Evolutionary conservation across 2,888 invertebrate genomes (phyloP).

Genomic region (Ferdinandea cuprea): DNA sequence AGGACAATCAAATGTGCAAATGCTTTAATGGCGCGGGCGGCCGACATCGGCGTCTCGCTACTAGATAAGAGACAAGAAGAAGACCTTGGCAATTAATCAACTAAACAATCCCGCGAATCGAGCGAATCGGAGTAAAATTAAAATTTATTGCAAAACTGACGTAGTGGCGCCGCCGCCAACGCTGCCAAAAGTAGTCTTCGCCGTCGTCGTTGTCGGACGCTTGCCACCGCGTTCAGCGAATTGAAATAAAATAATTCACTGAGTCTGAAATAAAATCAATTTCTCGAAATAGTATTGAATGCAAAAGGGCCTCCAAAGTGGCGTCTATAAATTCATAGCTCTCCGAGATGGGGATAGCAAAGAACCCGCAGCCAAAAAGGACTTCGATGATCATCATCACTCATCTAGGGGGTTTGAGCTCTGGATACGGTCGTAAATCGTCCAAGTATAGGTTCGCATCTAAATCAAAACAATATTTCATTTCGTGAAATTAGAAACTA

Average conservation of each 20-base stretch:
- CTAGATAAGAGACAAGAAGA: conserved; percentile 22
- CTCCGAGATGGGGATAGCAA: neutral
- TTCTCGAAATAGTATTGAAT: conserved; percentile 51
- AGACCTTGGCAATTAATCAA: conserved; percentile 71
- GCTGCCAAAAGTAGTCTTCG: conserved; percentile 36
- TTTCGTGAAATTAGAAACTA: conserved; percentile 70
- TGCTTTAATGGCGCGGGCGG: conserved; percentile 37
- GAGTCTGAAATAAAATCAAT: conserved; percentile 61
- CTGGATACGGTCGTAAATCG: conserved; percentile 56
- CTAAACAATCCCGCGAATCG: conserved; percentile 38
- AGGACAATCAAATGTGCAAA: conserved; percentile 40
- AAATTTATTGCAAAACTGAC: conserved; percentile 71
- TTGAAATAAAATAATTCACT: conserved; percentile 58
- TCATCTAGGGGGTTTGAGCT: conserved; percentile 61
- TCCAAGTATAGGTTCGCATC: conserved; percentile 36
- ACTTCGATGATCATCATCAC: conserved; percentile 49
- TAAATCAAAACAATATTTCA: conserved; percentile 71
- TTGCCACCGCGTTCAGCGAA: conserved; percentile 31
- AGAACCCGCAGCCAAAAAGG: conserved; percentile 27
- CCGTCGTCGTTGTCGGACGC: conserved; percentile 5
- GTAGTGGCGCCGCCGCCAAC: conserved; percentile 56
- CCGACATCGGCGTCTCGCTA: conserved; percentile 17
- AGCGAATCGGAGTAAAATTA: conserved; percentile 44
- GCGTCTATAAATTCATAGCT: conserved; percentile 56
- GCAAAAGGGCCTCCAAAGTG: conserved; percentile 25